Evolutionary conservation across 2,113 vertebrate genomes (phyloP).

Genomic region (Eolophus roseicapilla): DNA sequence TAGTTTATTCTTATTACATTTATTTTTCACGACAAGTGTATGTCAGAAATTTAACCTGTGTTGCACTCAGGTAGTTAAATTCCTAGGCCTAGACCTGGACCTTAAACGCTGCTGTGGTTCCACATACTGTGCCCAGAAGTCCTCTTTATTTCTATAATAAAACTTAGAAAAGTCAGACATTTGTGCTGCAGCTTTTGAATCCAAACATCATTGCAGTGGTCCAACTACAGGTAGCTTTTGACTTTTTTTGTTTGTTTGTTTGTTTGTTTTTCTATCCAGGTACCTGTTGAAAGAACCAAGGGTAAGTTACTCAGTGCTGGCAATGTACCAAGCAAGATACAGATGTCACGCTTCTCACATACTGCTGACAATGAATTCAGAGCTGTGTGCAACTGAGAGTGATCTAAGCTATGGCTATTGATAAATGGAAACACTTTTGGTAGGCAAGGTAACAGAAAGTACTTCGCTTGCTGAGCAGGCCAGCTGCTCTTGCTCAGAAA

Average conservation of each 20-base stretch:
- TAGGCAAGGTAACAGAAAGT: conserved; percentile 37
- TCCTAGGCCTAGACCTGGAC: background rate
- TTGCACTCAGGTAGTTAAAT: background rate
- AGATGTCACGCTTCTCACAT: background rate
- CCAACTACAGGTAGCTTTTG: rapidly evolving
- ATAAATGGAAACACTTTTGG: conserved; percentile 48
- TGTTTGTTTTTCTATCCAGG: background rate
- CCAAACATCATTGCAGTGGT: background rate
- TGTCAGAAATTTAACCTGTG: background rate
- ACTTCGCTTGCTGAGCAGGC: conserved; percentile 30
- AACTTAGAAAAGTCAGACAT: background rate
- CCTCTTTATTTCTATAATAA: background rate
- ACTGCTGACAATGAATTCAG: conserved; percentile 27
- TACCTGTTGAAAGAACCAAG: background rate
- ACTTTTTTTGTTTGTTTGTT: background rate
- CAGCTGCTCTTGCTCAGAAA: conserved; percentile 33
- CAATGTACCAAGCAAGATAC: background rate
- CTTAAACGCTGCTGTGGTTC: background rate
- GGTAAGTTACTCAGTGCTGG: background rate
- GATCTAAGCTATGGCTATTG: conserved; percentile 23
- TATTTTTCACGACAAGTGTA: background rate
- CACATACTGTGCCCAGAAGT: background rate
- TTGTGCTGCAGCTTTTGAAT: background rate
- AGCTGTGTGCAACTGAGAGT: background rate
- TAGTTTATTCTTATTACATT: background rate